A percentile compares a stretch with the other conserved stretches of the same genome.
These are phyloP conservation scores for Myotis myotis DNA, from an alignment of 2,797 vertebrate species.

Conservation along the genomic window DNA sequence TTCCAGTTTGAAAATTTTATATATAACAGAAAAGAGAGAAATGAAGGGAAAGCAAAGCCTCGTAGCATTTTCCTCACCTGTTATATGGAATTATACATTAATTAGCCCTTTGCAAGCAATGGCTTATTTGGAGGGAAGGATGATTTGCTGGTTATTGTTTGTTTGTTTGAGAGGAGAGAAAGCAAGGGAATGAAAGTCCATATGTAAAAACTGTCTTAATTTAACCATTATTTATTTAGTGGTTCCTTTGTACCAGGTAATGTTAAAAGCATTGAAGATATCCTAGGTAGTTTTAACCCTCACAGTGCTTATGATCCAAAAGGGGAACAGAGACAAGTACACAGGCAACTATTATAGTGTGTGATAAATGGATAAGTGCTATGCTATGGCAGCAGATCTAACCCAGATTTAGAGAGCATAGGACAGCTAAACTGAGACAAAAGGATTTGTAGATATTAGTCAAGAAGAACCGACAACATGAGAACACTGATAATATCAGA, in stretches of 20 bases:
- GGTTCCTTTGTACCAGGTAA: neutral
- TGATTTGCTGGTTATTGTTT: neutral
- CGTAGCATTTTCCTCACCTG: neutral
- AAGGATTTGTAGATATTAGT: neutral
- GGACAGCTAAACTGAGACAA: neutral
- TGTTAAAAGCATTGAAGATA: neutral
- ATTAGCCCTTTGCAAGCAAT: neutral
- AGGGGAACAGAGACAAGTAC: neutral
- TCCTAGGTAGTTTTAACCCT: neutral
- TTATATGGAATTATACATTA: neutral
- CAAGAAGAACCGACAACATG: neutral
- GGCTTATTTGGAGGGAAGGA: neutral
- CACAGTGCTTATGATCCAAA: neutral
- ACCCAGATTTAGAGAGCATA: neutral
- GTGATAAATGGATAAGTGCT: neutral
- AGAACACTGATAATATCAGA: neutral
- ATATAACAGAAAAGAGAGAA: conserved; percentile 8
- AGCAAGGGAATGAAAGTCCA: neutral
- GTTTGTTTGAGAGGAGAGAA: neutral
- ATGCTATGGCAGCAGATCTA: neutral
- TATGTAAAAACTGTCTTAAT: neutral
- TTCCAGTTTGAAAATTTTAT: conserved; percentile 26
- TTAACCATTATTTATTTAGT: neutral
- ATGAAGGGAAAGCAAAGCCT: conserved; percentile 17
- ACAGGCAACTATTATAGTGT: neutral